phyloP scores from a whole-genome alignment of 2,888 invertebrate species.

The Ectemnius continuus region DNA sequence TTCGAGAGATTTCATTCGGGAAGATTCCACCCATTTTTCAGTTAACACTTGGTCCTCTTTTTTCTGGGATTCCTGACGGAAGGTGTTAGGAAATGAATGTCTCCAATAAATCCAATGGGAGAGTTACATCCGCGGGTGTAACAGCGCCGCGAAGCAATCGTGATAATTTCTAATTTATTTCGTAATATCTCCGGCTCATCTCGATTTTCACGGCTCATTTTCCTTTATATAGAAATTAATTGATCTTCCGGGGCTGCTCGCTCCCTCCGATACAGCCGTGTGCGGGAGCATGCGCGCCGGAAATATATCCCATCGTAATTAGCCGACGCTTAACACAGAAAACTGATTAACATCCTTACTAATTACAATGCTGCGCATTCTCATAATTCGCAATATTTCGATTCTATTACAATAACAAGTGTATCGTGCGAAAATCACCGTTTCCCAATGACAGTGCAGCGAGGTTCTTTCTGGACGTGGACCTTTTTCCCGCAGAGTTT shows the following conservation, averaged over 20 bases:
- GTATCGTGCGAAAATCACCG: no score
- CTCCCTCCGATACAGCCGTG: no score
- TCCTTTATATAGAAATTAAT: slow-evolving; percentile 46
- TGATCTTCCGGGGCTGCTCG: slow-evolving; percentile 30
- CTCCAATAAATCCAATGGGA: slow-evolving; percentile 38
- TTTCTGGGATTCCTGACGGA: not conserved
- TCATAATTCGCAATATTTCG: no score
- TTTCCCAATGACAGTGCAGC: slow-evolving; percentile 3
- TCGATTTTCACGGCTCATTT: slow-evolving; percentile 44
- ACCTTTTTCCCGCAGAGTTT: slow-evolving; percentile 24
- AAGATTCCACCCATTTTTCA: not conserved
- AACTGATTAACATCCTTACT: no score
- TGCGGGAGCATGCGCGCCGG: no score
- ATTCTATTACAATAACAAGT: no score
- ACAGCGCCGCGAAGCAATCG: slow-evolving; percentile 24
- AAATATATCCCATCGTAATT: no score
- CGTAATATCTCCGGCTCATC: slow-evolving; percentile 45
- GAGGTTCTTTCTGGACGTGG: slow-evolving; percentile 21
- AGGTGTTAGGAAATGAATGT: slow-evolving; percentile 33
- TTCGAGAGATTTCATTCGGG: not conserved
- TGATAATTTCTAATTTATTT: slow-evolving; percentile 58
- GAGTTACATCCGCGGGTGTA: slow-evolving; percentile 22
- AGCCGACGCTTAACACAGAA: no score
- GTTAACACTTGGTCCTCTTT: not conserved
- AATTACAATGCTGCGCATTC: no score